Base-by-base conservation (phyloP, 2,797 vertebrate species). In the Catamblyrhynchus diadema region DNA sequence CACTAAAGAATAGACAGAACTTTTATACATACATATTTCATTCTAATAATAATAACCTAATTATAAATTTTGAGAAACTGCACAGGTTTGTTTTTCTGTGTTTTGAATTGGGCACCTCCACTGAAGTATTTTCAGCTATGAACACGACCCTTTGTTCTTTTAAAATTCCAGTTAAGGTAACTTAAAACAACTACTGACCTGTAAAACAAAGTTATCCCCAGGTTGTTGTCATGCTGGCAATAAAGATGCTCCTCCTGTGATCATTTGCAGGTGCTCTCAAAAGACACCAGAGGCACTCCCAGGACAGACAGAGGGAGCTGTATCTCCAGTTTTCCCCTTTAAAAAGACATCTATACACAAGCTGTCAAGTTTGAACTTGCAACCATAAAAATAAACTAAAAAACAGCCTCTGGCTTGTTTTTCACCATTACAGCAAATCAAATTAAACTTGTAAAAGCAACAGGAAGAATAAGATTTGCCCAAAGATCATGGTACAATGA, bases 231-330 rank as follows among this genome's bases (percentile, higher is more conserved):
- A 5, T 39, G 44, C 37, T 41, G 82, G 65, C 48, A 81, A 50
- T 18, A 65, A 54, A 78, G 42, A 53, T 19, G 32, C 15, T 86
- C 35, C 51, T 44, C 41, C 61, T 41, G 0, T 9, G 23, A 77
- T n/a, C 32, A 41, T 19, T 45, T 75, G 56, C 82, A 90, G 86
- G 89, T 82, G 70, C 50, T 73, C 67, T 90, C 64, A 39, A 27
- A 57, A 60, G 53, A 62, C 47, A 65, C 69, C 80, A 77, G 4
- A 72, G 61, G 32, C 23, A 81, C 90, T 88, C 67, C 81, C 89
- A 88, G 88, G 81, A 78, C 95, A 97, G 94, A 95, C 2, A 97
- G 95, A 96, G 96, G 96, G 93, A 96, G 96, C 96, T 91, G 83
- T 92, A 84, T 95, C 83, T 87, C 88, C 85, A 96, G 81, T 95